phyloP scores from a whole-genome alignment of 2,888 invertebrate genomes.

The Ophioninae sp. region DNA sequence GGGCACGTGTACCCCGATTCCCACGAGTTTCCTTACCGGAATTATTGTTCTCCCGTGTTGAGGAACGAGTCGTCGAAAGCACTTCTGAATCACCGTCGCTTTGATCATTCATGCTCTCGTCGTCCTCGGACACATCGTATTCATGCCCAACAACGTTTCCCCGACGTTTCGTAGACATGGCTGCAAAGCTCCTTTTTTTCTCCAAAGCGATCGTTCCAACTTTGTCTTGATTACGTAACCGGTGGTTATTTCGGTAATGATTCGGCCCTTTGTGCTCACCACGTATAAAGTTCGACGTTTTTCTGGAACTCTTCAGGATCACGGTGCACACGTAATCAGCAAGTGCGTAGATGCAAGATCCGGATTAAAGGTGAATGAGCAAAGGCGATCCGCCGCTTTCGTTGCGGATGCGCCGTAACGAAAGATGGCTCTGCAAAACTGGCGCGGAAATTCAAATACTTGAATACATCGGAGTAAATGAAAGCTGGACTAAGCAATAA shows the following conservation, averaged over 20 bases:
- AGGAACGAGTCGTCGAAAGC: slow-evolving; percentile 38
- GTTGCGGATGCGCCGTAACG: not conserved
- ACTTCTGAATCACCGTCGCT: slow-evolving; percentile 38
- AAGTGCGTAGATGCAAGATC: not conserved
- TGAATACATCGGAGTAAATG: not conserved
- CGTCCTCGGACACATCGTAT: slow-evolving; percentile 49
- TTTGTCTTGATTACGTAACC: not conserved
- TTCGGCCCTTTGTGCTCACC: no score
- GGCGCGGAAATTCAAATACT: not conserved
- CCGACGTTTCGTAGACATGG: slow-evolving; percentile 56
- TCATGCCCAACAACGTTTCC: slow-evolving; percentile 37
- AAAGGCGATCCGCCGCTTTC: not conserved
- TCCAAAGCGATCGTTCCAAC: not conserved
- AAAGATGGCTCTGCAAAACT: not conserved
- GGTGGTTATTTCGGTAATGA: not conserved
- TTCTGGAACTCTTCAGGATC: not conserved
- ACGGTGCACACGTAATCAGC: slow-evolving; percentile 7
- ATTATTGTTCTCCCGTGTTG: not conserved
- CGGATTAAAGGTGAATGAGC: not conserved
- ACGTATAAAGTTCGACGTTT: not conserved
- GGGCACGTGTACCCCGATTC: slow-evolving; percentile 55
- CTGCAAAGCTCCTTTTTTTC: not conserved
- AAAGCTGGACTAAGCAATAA: not conserved
- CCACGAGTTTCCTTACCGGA: not conserved
- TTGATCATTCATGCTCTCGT: slow-evolving; percentile 25